Percentiles rank a stretch among this genome's conserved stretches.
Evolutionary conservation across 2,888 invertebrate species (phyloP).

Genomic region (Lamellibrachia columna): DNA sequence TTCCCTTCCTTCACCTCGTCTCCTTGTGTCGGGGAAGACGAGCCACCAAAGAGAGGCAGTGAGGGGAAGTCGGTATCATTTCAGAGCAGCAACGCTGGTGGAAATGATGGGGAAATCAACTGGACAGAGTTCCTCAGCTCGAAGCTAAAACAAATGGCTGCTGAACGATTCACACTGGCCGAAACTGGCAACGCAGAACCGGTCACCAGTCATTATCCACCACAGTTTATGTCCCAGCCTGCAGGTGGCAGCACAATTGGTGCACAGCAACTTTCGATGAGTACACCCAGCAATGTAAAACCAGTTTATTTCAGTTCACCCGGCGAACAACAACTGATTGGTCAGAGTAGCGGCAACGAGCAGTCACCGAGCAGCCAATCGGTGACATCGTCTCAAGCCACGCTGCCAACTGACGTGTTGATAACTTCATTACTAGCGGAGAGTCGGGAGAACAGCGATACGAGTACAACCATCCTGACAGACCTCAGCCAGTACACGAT

Average conservation of each 20-base stretch:
- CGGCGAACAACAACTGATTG: neutral
- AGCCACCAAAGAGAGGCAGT: neutral
- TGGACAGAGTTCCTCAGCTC: conserved; percentile 2
- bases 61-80: neutral
- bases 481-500: neutral
- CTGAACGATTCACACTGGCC: neutral
- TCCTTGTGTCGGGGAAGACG: neutral
- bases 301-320: neutral
- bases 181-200: neutral
- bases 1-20: neutral
- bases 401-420: neutral
- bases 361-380: neutral
- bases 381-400: neutral
- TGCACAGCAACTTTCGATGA: neutral
- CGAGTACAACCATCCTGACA: neutral
- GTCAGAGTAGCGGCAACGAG: neutral
- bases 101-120: neutral
- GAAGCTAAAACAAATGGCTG: neutral
- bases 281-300: neutral
- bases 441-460: neutral
- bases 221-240: neutral
- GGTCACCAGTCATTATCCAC: neutral
- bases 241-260: neutral
- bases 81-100: neutral
- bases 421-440: neutral